phyloP scores from a whole-genome alignment of 2,888 invertebrate genomes.

The Noctua fimbriata region DNA sequence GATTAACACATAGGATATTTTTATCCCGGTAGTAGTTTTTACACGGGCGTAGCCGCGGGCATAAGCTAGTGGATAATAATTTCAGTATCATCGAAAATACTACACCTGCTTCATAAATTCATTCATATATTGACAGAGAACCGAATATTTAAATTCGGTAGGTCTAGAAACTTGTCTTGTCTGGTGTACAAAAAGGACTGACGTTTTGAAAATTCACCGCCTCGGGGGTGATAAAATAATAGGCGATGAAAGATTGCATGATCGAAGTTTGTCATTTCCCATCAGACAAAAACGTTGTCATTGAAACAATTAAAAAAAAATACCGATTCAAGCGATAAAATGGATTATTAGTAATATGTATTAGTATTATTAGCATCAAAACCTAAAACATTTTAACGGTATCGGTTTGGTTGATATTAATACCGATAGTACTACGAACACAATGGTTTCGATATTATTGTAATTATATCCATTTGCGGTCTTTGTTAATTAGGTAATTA shows the following conservation, averaged over 20 bases:
- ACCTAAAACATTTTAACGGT: background rate
- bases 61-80: background rate
- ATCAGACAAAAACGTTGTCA: background rate
- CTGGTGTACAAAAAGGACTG: too few relatives aligned
- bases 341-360: background rate
- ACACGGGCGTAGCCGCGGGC: too few relatives aligned
- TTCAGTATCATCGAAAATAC: too few relatives aligned
- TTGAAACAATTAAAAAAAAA: background rate
- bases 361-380: too few relatives aligned
- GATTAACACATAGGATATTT: too few relatives aligned
- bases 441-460: background rate
- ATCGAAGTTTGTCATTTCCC: background rate
- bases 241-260: background rate
- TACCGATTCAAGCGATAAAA: background rate
- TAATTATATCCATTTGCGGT: background rate
- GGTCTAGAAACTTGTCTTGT: too few relatives aligned
- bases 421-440: background rate
- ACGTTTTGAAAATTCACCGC: too few relatives aligned
- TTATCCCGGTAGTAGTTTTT: too few relatives aligned
- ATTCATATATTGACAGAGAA: too few relatives aligned
- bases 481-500: conserved; percentile 9
- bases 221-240: too few relatives aligned
- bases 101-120: too few relatives aligned
- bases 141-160: too few relatives aligned
- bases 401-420: background rate